These are phyloP conservation scores for Ceratitis capitata DNA, from an alignment of 1,140 invertebrate genomes.

Conservation along the genomic window DNA sequence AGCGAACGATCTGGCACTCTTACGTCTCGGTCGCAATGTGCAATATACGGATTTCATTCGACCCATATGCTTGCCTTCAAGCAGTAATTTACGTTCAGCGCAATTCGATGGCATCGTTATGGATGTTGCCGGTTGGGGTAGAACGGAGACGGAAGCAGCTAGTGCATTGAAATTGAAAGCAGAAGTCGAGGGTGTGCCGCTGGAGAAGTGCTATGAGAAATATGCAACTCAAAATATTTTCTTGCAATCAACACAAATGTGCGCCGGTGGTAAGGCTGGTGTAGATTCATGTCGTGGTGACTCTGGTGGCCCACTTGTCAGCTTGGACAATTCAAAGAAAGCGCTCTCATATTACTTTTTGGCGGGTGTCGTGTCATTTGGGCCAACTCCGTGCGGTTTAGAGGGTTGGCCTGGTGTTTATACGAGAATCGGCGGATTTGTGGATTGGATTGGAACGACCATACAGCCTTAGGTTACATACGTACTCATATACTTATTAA, in stretches of 20 bases:
- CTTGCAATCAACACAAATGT: slow-evolving; percentile 48
- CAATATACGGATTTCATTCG: slow-evolving; percentile 74
- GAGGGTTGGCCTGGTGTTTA: slow-evolving; percentile 80
- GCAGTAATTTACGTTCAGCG: slow-evolving; percentile 60
- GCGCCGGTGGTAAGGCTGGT: slow-evolving; percentile 49
- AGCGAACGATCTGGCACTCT: slow-evolving; percentile 79
- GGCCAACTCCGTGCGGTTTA: slow-evolving; percentile 77
- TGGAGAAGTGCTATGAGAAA: slow-evolving; percentile 49
- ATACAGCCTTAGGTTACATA: slow-evolving; percentile 48
- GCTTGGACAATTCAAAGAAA: slow-evolving; percentile 30
- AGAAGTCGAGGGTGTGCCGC: slow-evolving; percentile 52
- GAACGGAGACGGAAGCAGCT: slow-evolving; percentile 71
- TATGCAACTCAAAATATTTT: slow-evolving; percentile 38
- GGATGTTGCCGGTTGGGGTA: slow-evolving; percentile 85
- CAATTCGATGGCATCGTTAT: slow-evolving; percentile 69
- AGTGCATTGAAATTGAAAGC: slow-evolving; percentile 71
- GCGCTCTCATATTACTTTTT: slow-evolving; percentile 37
- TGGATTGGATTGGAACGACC: slow-evolving; percentile 74
- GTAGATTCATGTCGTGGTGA: slow-evolving; percentile 56
- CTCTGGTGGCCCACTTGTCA: slow-evolving; percentile 55
- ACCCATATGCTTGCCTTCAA: slow-evolving; percentile 82
- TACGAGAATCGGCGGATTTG: slow-evolving; percentile 74
- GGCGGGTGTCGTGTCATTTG: slow-evolving; percentile 76
- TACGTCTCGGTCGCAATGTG: slow-evolving; percentile 73
- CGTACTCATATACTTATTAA: neutral